A percentile compares a stretch with the other conserved stretches of the same genome.
Conservation (phyloP, 2,797 vertebrate species). For the Zonotrichia albicollis region DNA sequence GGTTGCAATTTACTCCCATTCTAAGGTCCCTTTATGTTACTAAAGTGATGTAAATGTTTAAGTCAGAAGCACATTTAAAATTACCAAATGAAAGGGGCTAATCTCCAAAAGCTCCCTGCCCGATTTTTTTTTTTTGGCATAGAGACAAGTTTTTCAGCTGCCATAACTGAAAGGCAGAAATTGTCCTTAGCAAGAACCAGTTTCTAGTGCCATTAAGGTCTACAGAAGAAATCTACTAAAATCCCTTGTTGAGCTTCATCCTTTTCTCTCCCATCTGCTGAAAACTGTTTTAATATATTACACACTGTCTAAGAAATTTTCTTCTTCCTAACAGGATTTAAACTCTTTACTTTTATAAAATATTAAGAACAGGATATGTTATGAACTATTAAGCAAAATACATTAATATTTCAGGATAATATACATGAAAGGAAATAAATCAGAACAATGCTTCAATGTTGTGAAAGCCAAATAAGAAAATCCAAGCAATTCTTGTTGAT, state of each 20-base stretch:
- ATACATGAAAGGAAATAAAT: not conserved
- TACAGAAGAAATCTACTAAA: constrained; percentile 17
- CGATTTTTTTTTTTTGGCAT: not conserved
- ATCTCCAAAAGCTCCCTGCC: constrained; percentile 31
- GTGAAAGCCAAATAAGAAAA: constrained; percentile 5
- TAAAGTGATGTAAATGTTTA: constrained; percentile 60
- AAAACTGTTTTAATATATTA: constrained; percentile 12
- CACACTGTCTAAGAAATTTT: constrained; percentile 6
- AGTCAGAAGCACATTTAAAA: constrained; percentile 54
- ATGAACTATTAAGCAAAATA: constrained; percentile 20
- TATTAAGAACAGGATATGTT: not conserved
- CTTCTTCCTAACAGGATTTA: constrained; percentile 24
- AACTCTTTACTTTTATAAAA: constrained; percentile 21
- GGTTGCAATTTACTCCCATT: constrained; percentile 55
- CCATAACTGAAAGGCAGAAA: constrained; percentile 49
- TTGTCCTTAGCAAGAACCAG: not conserved
- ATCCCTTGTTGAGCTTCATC: not conserved
- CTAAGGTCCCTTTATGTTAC: constrained; percentile 49
- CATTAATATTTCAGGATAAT: constrained; percentile 15
- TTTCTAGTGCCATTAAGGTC: not conserved
- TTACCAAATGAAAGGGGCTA: constrained; percentile 59
- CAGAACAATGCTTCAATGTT: not conserved
- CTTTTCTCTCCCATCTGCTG: not conserved
- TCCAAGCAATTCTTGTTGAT: not conserved
- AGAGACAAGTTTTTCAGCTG: constrained; percentile 36